These are phyloP conservation scores for Puma concolor DNA, from an alignment of 2,113 vertebrate species.

Conservation along the genomic window DNA sequence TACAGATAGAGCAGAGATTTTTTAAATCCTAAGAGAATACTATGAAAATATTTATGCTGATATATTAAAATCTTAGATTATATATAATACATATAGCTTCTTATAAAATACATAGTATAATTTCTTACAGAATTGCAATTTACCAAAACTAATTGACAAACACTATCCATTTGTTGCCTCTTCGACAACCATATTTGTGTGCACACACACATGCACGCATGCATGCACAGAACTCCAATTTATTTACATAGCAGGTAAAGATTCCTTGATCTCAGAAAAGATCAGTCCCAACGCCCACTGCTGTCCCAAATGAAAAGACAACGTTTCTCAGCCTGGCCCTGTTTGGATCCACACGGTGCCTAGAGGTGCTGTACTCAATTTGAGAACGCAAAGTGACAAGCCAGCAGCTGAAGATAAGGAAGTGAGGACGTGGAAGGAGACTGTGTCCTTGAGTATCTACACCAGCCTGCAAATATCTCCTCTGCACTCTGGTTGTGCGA, in stretches of 20 bases:
- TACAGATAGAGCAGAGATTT: background rate
- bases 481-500: background rate
- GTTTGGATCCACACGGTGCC: background rate
- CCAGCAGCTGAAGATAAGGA: background rate
- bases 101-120: background rate
- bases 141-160: background rate
- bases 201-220: rapidly evolving
- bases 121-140: background rate
- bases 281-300: background rate
- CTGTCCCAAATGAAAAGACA: background rate
- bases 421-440: background rate
- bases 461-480: background rate
- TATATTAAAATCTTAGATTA: background rate
- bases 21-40: background rate
- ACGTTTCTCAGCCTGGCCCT: background rate
- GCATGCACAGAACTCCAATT: background rate
- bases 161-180: background rate
- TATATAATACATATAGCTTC: background rate
- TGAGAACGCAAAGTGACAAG: background rate
- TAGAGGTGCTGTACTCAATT: too few species aligned
- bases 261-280: background rate
- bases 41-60: background rate
- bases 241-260: too few species aligned
- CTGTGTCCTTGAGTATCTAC: background rate
- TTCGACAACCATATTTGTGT: background rate